Conservation (phyloP, 2,797 vertebrate species). For the Phoeniculus purpureus region DNA sequence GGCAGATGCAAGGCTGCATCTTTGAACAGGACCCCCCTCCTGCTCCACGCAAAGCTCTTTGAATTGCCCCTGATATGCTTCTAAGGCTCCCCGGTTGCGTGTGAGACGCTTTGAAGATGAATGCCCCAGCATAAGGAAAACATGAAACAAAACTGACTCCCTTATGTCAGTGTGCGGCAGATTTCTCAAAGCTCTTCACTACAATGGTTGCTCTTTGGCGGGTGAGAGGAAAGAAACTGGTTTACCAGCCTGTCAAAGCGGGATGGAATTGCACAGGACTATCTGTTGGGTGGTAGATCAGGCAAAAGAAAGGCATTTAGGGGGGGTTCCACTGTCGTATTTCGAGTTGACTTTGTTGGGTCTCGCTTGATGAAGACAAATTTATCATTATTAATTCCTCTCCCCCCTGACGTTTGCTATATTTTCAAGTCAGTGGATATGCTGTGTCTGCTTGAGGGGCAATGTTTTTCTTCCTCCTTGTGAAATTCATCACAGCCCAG, state of each 20-base stretch:
- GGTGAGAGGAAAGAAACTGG: conserved; percentile 35
- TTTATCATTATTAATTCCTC: not conserved
- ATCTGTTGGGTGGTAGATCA: not conserved
- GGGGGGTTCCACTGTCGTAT: not conserved
- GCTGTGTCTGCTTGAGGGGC: accelerated
- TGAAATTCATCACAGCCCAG: not conserved
- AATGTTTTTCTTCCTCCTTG: not conserved
- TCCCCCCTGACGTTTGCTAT: not conserved
- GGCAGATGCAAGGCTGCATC: conserved; percentile 32
- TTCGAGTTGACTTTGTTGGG: not conserved
- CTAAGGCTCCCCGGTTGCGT: conserved; percentile 48
- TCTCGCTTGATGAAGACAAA: not conserved
- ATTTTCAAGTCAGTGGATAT: not conserved
- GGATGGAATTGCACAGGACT: not conserved
- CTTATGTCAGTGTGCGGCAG: conserved; percentile 43
- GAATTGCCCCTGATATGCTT: conserved; percentile 63
- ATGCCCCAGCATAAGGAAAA: conserved; percentile 53
- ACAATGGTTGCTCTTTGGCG: conserved; percentile 51
- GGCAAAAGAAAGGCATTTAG: not conserved
- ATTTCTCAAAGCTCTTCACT: conserved; percentile 52
- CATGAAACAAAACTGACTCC: conserved; percentile 59
- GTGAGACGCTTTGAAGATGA: conserved; percentile 66
- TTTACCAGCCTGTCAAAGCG: not conserved
- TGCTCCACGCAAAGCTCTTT: conserved; percentile 68
- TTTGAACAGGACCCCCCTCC: conserved; percentile 69